Base-by-base conservation (phyloP, 2,113 vertebrate genomes). In the Sisor rabdophorus region DNA sequence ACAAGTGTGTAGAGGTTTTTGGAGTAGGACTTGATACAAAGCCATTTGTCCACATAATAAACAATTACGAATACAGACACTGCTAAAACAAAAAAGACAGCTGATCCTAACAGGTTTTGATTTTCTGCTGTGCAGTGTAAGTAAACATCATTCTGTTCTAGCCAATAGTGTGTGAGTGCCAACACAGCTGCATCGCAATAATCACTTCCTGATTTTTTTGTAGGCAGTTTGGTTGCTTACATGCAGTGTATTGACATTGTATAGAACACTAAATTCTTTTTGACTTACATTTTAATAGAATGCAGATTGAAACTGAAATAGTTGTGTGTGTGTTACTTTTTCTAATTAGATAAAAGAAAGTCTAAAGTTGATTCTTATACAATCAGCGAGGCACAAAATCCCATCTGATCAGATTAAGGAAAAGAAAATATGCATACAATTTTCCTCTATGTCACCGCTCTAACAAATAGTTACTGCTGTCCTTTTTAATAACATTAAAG, bases 31-130 rank as follows among this genome's bases (percentile, higher is more conserved):
- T 32, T 26, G 44, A 54, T n/a, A 58, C 11, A 59, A 55, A 67
- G n/a, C 44, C 15, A 15, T 64, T n/a, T 40, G 15, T 28, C 26
- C 44, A 60, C 30, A 59, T 69, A 67, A 76, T 44, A 50, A 30
- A 32, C 72, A 55, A 79, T 79, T 30, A 30, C 19, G 68, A 79
- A 54, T 56, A 56, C 22, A 52, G 30, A 76, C 40, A n/a, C 26
- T 7, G 53, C 28, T 52, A 19, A 69, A 52, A 67, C 40, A 24
- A 53, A 65, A 68, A 36, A 59, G 28, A 11, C n/a, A 11, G n/a
- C 20, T 73, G 32, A 50, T 24, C 71, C 15, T 26, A 60, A 60
- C 55, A 47, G 55, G 22, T 24, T 73, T 58, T 73, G 56, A 73
- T 73, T 73, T 69, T 69, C 26, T 17, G 52, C 65, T 12, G 24